phyloP scores from a whole-genome alignment of 2,113 vertebrate species.

The Oncorhynchus kisutch region DNA sequence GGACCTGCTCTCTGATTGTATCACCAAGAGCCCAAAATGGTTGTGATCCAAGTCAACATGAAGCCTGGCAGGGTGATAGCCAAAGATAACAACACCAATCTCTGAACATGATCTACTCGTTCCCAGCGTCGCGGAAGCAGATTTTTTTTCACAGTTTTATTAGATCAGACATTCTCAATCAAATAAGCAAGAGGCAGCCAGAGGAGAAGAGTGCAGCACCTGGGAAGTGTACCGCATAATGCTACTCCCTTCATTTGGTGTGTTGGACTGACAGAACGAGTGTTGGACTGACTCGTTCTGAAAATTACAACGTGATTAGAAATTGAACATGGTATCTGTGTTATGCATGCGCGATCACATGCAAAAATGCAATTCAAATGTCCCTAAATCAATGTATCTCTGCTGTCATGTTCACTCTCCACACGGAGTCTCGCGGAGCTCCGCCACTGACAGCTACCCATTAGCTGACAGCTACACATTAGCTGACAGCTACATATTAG shows the following conservation, averaged over 20 bases:
- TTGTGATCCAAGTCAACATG: slow-evolving; percentile 30
- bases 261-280: slow-evolving; percentile 30
- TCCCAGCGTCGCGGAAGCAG: slow-evolving; percentile 45
- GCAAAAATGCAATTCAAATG: slow-evolving; percentile 11
- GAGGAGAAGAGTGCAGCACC: slow-evolving; percentile 25
- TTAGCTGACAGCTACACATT: too few species aligned
- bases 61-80: slow-evolving; percentile 29
- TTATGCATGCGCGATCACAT: slow-evolving; percentile 31
- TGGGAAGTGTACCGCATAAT: slow-evolving; percentile 24
- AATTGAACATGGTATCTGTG: slow-evolving; percentile 46
- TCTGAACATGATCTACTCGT: slow-evolving; percentile 53
- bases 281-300: slow-evolving; percentile 45
- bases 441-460: slow-evolving; percentile 39
- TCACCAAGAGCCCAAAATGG: slow-evolving; percentile 20
- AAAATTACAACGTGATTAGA: slow-evolving; percentile 54
- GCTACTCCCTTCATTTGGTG: slow-evolving; percentile 22
- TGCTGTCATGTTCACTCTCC: slow-evolving; percentile 41
- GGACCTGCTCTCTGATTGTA: slow-evolving; percentile 51
- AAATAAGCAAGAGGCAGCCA: slow-evolving; percentile 49
- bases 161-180: slow-evolving; percentile 65
- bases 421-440: slow-evolving; percentile 11
- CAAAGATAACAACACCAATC: slow-evolving; percentile 68
- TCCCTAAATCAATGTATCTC: slow-evolving; percentile 42
- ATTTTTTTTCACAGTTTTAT: slow-evolving; percentile 47
- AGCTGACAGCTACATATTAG: too few species aligned